Conservation (phyloP, 30 jellyfish, hydroid and myxozoan genomes). For the Pelagia noctiluca region DNA sequence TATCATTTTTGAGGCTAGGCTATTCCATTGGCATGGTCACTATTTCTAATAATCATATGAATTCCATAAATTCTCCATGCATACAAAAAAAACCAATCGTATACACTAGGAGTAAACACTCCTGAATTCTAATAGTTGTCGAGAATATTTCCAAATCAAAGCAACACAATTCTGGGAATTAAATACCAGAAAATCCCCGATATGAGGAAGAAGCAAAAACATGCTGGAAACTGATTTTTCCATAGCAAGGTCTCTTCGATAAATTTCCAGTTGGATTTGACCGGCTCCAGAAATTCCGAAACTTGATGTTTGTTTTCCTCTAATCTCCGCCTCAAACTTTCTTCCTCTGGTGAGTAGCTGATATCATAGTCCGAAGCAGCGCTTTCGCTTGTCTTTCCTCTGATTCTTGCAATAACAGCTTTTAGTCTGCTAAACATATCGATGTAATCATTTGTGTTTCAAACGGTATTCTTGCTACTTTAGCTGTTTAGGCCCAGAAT, state of each 20-base stretch:
- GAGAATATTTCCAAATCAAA: too few species aligned
- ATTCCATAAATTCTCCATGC: too few species aligned
- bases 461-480: too few species aligned
- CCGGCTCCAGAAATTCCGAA: conserved; percentile 64
- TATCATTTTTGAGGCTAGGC: too few species aligned
- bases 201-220: conserved; percentile 60
- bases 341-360: conserved; percentile 51
- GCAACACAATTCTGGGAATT: background rate
- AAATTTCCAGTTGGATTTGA: conserved; percentile 59
- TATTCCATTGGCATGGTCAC: too few species aligned
- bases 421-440: conserved; percentile 41
- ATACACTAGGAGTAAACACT: too few species aligned
- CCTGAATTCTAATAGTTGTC: too few species aligned
- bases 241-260: conserved; percentile 55
- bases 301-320: conserved; percentile 49
- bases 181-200: conserved; percentile 67
- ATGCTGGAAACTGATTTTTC: conserved; percentile 65
- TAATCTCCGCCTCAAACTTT: conserved; percentile 13
- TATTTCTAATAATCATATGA: too few species aligned
- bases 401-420: background rate
- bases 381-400: conserved; percentile 9
- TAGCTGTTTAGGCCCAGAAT: too few species aligned
- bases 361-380: conserved; percentile 9
- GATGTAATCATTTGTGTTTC: too few species aligned
- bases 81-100: too few species aligned